Percentiles rank a stretch among this genome's conserved stretches.
These are phyloP conservation scores for Philopotamus ludificatus DNA, from an alignment of 1,140 invertebrate genomes.

Conservation along the genomic window DNA sequence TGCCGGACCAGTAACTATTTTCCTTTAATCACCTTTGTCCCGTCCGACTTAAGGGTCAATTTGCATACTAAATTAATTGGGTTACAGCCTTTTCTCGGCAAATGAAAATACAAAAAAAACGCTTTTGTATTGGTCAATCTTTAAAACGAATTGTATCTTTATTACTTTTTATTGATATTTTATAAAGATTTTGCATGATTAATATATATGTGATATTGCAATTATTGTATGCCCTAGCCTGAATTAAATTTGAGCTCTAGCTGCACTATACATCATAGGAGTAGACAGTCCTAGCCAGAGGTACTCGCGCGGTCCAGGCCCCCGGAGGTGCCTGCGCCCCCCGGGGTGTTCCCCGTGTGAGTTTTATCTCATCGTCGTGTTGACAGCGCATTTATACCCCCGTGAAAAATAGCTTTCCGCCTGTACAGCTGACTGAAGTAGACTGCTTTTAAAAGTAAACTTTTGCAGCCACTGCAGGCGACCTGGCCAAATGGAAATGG, in stretches of 20 bases:
- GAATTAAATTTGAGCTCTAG: too few relatives aligned
- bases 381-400: constrained; percentile 28
- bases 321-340: not conserved
- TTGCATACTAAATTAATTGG: constrained; percentile 39
- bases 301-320: not conserved
- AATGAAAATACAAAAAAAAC: not conserved
- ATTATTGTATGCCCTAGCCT: too few relatives aligned
- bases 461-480: constrained; percentile 5
- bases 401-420: constrained; percentile 23
- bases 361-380: constrained; percentile 28
- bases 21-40: constrained; percentile 32
- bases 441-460: constrained; percentile 22
- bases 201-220: too few relatives aligned
- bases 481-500: constrained; percentile 12
- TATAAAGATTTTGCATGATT: too few relatives aligned
- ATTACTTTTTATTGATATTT: too few relatives aligned
- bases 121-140: too few relatives aligned
- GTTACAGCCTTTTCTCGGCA: constrained; percentile 9
- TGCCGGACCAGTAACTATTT: constrained; percentile 20
- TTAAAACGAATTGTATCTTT: too few relatives aligned
- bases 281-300: not conserved
- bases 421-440: constrained; percentile 14
- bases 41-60: constrained; percentile 31
- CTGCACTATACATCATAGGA: too few relatives aligned
- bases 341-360: constrained; percentile 11